Conservation (phyloP, 2,113 vertebrate genomes). For the Synchiropus splendidus region DNA sequence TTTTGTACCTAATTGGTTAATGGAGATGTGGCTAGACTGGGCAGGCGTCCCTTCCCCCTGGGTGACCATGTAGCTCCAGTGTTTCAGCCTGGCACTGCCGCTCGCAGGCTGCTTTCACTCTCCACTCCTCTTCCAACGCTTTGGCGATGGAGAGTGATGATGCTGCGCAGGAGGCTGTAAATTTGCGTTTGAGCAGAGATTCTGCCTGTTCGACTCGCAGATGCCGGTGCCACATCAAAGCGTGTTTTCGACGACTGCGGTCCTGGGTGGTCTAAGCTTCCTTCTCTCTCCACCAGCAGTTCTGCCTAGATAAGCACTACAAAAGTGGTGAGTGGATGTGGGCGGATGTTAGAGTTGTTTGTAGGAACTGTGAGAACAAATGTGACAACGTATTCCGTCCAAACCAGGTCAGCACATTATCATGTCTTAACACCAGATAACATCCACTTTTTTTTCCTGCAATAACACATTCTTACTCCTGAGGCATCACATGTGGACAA, state of each 20-base stretch:
- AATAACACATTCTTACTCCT: too few relatives aligned
- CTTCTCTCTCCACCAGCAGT: slow-evolving; percentile 34
- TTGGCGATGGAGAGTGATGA: slow-evolving; percentile 38
- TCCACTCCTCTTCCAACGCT: slow-evolving; percentile 32
- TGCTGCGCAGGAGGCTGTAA: slow-evolving; percentile 57
- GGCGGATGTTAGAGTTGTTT: slow-evolving; percentile 30
- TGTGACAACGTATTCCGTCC: too few relatives aligned
- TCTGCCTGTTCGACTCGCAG: slow-evolving; percentile 52
- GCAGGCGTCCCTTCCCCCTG: slow-evolving; percentile 50
- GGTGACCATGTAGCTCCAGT: slow-evolving; percentile 50
- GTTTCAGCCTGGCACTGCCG: slow-evolving; percentile 45
- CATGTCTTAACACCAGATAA: slow-evolving; percentile 53
- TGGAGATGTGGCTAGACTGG: slow-evolving; percentile 56
- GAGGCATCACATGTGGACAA: too few relatives aligned
- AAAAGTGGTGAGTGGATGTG: slow-evolving; percentile 41
- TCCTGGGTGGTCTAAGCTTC: slow-evolving; percentile 64
- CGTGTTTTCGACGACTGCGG: slow-evolving; percentile 30
- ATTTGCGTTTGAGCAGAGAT: slow-evolving; percentile 55
- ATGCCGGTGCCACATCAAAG: slow-evolving; percentile 65
- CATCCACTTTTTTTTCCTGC: too few relatives aligned
- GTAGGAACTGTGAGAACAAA: too few relatives aligned
- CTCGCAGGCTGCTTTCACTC: slow-evolving; percentile 36
- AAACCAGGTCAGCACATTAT: slow-evolving; percentile 40
- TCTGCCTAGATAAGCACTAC: slow-evolving; percentile 25
- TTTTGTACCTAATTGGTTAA: slow-evolving; percentile 62